Percentiles rank a stretch among this genome's conserved stretches.
Evolutionary conservation across 2,888 invertebrate species (phyloP).

Genomic region (Palloptera scutellata): DNA sequence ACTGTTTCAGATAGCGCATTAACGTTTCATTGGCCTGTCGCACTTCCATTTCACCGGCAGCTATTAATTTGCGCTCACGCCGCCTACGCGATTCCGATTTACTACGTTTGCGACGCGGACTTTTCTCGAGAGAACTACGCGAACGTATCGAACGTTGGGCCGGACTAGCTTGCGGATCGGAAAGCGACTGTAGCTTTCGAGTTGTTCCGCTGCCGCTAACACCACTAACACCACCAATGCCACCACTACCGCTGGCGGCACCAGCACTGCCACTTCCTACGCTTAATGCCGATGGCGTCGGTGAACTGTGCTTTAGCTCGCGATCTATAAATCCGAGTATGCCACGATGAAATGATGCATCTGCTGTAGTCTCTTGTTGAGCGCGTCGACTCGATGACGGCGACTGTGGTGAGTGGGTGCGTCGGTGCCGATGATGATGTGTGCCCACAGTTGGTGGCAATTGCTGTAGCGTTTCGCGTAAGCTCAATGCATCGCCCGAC

Average conservation of each 20-base stretch:
- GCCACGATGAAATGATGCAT: slow-evolving; percentile 59
- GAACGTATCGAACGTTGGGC: slow-evolving; percentile 63
- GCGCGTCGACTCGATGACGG: slow-evolving; percentile 38
- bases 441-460: slow-evolving; percentile 49
- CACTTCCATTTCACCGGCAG: slow-evolving; percentile 65
- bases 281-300: slow-evolving; percentile 55
- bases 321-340: slow-evolving; percentile 64
- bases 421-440: slow-evolving; percentile 46
- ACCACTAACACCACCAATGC: not conserved
- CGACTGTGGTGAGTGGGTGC: slow-evolving; percentile 55
- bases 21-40: slow-evolving; percentile 64
- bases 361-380: slow-evolving; percentile 48
- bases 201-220: slow-evolving; percentile 45
- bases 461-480: slow-evolving; percentile 60
- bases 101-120: slow-evolving; percentile 64
- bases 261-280: slow-evolving; percentile 44
- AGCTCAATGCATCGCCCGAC: slow-evolving; percentile 60
- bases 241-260: slow-evolving; percentile 42
- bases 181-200: slow-evolving; percentile 61
- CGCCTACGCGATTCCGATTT: slow-evolving; percentile 64
- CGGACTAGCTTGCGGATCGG: slow-evolving; percentile 64
- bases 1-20: slow-evolving; percentile 64
- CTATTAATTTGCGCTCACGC: slow-evolving; percentile 63
- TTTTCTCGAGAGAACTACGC: slow-evolving; percentile 63
- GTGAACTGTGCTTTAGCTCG: slow-evolving; percentile 60